Base-by-base conservation (phyloP, 2,797 vertebrate species). In the Sebastes trivittatus region DNA sequence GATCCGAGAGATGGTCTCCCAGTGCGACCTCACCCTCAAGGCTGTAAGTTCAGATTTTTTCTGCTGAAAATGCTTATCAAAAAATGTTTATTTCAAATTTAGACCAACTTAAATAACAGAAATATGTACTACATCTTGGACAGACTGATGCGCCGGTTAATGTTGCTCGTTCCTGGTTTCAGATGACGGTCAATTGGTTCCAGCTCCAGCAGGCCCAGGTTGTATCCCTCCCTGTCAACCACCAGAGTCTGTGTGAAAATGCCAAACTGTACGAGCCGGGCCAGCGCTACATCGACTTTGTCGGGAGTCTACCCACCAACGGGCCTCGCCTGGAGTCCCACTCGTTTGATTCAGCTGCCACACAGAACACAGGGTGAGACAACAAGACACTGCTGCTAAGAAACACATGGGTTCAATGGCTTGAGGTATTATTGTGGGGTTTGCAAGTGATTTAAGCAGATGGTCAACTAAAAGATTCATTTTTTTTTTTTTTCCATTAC, bases 121-220 rank as follows among this genome's bases (percentile, higher is more conserved):
- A 25, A 25, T 25, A 25, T 25, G 25, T 25, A 25, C 25, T 25
- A 25, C 25, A 25, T 27, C n/a, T n/a, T 20, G 7, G 11, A n/a
- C 64, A 23, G 0, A 38, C 58, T 2, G 2, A 65, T 16, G 18
- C 3, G 0, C 49, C 3, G 13, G 29, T 59, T 65, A 8, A 30
- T 30, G 3, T 38, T 11, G 11, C 29, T 22, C 14, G 5, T 16
- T 65, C 7, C 27, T 74, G 36, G 27, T 42, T 64, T 55, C 75
- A 99, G 98, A 97, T 98, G 92, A 98, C 97, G 0, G 98, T 99
- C 75, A 99, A 99, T 84, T 96, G 98, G 94, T 99, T 99, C 94
- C 98, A 99, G 92, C 96, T 99, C 89, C 98, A 99, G 90, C 98
- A 99, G 11, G 95, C 96, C 14, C 98, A 98, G 93, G 96, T 96